These are phyloP conservation scores for Apamea sordens DNA, from an alignment of 2,888 invertebrate species.

Conservation along the genomic window DNA sequence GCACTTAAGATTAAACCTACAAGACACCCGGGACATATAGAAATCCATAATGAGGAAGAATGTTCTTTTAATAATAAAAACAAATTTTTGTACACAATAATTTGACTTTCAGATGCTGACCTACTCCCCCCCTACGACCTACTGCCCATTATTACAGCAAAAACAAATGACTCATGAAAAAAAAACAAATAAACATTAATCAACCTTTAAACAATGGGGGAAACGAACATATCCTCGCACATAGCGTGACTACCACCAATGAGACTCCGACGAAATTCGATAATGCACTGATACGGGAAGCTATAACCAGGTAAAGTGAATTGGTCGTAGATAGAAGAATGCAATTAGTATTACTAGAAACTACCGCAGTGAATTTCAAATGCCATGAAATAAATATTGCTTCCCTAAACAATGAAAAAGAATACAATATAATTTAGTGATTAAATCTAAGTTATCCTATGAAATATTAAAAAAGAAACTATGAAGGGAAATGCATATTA, in stretches of 20 bases:
- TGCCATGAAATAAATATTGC: neutral
- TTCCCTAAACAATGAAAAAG: neutral
- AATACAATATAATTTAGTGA: neutral
- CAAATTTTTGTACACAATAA: neutral
- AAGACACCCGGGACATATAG: neutral
- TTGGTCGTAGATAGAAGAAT: conserved; percentile 39
- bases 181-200: conserved; percentile 39
- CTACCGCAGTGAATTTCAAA: neutral
- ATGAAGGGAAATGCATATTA: no score
- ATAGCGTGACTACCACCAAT: conserved; percentile 59
- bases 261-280: conserved; percentile 34
- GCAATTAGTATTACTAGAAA: conserved; percentile 24
- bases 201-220: conserved; percentile 31
- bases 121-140: neutral
- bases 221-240: conserved; percentile 39
- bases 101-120: conserved; percentile 11
- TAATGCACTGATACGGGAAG: conserved; percentile 52
- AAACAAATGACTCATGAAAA: neutral
- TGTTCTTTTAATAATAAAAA: neutral
- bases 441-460: neutral
- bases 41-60: neutral
- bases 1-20: neutral
- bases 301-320: conserved; percentile 44
- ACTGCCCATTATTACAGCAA: neutral
- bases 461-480: neutral